Evolutionary conservation across 2,797 vertebrate species (phyloP).

Genomic region (Chiloscyllium punctatum): DNA sequence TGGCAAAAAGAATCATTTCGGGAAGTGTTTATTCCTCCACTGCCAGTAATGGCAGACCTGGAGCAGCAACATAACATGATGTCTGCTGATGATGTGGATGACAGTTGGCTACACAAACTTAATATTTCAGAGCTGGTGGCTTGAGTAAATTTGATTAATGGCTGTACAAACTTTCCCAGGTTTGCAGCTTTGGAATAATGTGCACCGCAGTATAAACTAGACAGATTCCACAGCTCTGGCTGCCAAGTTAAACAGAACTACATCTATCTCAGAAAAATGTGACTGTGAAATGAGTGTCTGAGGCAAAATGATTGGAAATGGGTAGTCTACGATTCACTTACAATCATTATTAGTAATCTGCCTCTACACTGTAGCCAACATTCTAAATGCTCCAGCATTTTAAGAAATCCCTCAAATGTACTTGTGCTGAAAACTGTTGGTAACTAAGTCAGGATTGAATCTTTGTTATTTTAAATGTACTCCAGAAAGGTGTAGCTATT

Average conservation of each 20-base stretch:
- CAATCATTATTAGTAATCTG: not conserved
- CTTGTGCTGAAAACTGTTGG: not conserved
- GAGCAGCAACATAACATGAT: not conserved
- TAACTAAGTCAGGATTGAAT: not conserved
- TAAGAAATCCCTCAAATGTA: not conserved
- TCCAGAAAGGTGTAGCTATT: not conserved
- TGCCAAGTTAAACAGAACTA: conserved; percentile 9
- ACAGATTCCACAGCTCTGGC: not conserved
- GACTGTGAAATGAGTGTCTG: not conserved
- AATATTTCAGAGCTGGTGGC: not conserved
- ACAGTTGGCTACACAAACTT: not conserved
- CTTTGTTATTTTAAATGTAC: not conserved
- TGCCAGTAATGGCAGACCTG: not conserved
- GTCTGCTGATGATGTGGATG: not conserved
- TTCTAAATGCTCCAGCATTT: not conserved
- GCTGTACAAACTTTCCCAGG: conserved; percentile 10
- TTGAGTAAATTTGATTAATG: not conserved
- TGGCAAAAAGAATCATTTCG: not conserved
- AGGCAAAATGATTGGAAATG: not conserved
- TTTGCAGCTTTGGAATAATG: conserved; percentile 16
- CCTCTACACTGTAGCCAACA: not conserved
- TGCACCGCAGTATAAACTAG: conserved; percentile 16
- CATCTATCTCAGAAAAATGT: not conserved
- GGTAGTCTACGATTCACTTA: not conserved
- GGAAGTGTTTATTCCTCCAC: not conserved